Evolutionary conservation across 2,113 vertebrate species (phyloP), one percentile per base, ranked within the genome.

Genomic region (Saguinus imperator): DNA sequence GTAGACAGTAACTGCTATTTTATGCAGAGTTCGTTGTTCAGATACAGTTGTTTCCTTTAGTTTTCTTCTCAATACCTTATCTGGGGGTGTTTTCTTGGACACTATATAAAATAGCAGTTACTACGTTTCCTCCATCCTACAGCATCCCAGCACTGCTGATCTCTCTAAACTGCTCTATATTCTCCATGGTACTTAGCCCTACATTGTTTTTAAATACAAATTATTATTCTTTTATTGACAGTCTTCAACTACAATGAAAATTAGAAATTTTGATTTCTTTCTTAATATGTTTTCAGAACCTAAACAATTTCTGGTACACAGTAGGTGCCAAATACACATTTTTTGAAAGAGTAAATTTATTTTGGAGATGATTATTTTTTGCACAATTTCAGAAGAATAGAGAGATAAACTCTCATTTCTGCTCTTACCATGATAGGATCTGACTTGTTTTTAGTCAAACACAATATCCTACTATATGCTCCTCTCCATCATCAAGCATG

Each of bases 201-300:
- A n/a, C 27, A 79, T 45, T 40, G 58, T 57, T 45, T 16, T 14
- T 55, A 73, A 79, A 70, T 21, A 11, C 40, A 75, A 55, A 70
- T 23, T 45, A 52, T 40, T 52, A 68, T 17, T 43, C 45, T 17
- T 85, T 57, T 12, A 27, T 73, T 87, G 45, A 3, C 12, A 23
- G 8, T 61, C 1, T 29, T 61, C 45, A 97, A 64, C 35, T 48
- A 61, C 8, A 64, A 43, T 87, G 5, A 29, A 87, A 7, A 0
- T 8, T 64, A 82, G 18, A 93, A 10, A 25, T 77, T 87, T 96
- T 68, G 20, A 37, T 95, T 83, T 58, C 37, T 83, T 77, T 57
- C 52, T 6, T 48, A 21, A 27, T 50, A 1, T 68, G 66, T 80
- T 27, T 32, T 7, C 14, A 83, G 29, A 5, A 61, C 35, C 40